Conservation (phyloP, 1,140 invertebrate genomes). For the Oryctes rhinoceros region DNA sequence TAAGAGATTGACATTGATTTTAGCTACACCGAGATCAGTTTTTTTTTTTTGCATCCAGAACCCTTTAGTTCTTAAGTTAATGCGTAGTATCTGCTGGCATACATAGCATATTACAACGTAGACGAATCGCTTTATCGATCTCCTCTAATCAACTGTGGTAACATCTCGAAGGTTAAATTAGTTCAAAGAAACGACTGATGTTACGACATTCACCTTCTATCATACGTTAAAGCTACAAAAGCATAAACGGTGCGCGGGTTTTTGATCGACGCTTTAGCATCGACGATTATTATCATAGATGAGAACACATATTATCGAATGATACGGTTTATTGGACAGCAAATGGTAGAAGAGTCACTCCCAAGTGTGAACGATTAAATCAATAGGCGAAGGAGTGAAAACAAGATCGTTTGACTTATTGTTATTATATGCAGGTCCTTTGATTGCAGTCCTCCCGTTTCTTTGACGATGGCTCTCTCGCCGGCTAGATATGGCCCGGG, state of each 20-base stretch:
- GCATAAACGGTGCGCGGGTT: slow-evolving; percentile 42
- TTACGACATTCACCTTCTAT: slow-evolving; percentile 43
- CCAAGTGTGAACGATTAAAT: slow-evolving; percentile 34
- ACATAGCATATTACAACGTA: background rate
- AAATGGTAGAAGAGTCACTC: slow-evolving; percentile 28
- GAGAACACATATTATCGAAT: slow-evolving; percentile 40
- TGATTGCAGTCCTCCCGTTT: slow-evolving; percentile 65
- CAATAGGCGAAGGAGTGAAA: slow-evolving; percentile 24
- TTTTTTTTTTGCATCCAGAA: background rate
- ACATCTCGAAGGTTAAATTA: slow-evolving; percentile 30
- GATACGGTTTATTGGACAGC: slow-evolving; percentile 31
- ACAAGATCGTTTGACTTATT: slow-evolving; percentile 38
- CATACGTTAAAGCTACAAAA: slow-evolving; percentile 50
- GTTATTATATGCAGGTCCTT: slow-evolving; percentile 32
- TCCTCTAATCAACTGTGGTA: slow-evolving; percentile 22
- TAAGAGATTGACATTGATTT: background rate
- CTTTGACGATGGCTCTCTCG: slow-evolving; percentile 66
- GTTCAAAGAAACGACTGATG: slow-evolving; percentile 34
- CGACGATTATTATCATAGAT: slow-evolving; percentile 36
- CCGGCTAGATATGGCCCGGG: slow-evolving; percentile 64
- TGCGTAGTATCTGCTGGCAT: background rate
- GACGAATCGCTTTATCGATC: slow-evolving; percentile 22
- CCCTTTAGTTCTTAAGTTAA: background rate
- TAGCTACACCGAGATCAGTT: background rate
- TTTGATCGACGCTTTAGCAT: slow-evolving; percentile 46